Percentiles rank a stretch among this genome's conserved stretches.
Conservation (phyloP, 2,888 invertebrate genomes). For the Machimus rusticus region DNA sequence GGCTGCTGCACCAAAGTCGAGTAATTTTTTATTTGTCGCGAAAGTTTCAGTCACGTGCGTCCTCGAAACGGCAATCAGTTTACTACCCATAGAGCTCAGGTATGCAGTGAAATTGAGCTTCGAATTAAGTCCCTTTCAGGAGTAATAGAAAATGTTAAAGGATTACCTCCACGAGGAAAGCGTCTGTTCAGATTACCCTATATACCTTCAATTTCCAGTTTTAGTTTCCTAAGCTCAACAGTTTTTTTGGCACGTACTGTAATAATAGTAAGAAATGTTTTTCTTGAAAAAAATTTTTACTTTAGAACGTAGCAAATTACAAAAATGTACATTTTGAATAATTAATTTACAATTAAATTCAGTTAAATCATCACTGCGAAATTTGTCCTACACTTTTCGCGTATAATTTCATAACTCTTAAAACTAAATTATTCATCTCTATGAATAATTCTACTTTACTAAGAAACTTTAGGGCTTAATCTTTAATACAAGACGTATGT, state of each 20-base stretch:
- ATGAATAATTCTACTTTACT: no score
- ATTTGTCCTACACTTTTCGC: no score
- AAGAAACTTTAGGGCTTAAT: no score
- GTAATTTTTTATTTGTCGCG: slow-evolving; percentile 42
- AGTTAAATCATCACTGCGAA: no score
- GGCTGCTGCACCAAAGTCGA: not conserved
- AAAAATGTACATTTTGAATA: no score
- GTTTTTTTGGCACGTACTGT: not conserved
- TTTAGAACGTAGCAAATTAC: no score
- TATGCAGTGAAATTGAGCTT: slow-evolving; percentile 23
- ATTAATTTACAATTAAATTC: no score
- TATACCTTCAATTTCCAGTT: not conserved
- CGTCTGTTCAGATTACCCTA: not conserved
- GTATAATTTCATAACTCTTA: no score
- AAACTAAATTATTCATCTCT: no score
- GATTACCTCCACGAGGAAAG: not conserved
- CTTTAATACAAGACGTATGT: no score
- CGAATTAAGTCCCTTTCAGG: not conserved
- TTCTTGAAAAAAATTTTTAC: no score
- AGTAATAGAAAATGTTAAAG: not conserved
- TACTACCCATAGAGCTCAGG: not conserved
- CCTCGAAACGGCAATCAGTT: slow-evolving; percentile 42
- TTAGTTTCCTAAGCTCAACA: not conserved
- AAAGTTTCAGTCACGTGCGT: slow-evolving; percentile 44
- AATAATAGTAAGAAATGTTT: no score